A percentile compares a stretch with the other conserved stretches of the same genome.
Evolutionary conservation across 30 jellyfish, hydroid and myxozoan species (phyloP).

Genomic region (Aurelia aurita): DNA sequence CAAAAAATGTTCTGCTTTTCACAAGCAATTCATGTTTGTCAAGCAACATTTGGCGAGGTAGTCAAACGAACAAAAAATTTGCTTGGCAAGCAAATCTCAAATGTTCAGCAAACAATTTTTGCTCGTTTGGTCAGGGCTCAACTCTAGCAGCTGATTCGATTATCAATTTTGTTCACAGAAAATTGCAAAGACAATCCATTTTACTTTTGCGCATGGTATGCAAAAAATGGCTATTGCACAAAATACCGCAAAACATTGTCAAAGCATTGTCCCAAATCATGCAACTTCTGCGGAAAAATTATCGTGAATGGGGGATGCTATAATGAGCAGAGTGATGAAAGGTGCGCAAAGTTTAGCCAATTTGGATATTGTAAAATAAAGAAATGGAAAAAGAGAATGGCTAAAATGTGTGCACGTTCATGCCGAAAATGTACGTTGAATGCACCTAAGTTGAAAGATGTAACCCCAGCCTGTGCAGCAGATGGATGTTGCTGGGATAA

Average conservation of each 20-base stretch:
- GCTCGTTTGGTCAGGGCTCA: not conserved
- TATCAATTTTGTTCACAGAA: constrained; percentile 16
- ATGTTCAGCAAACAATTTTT: not conserved
- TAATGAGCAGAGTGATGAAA: constrained; percentile 40
- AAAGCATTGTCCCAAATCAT: constrained; percentile 63
- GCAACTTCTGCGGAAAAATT: constrained; percentile 68
- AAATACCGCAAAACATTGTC: constrained; percentile 37
- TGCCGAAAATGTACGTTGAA: constrained; percentile 52
- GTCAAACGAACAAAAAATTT: no score
- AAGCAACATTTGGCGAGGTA: no score
- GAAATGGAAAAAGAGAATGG: constrained; percentile 32
- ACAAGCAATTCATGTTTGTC: no score
- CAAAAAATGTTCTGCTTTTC: no score
- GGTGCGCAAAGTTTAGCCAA: constrained; percentile 28
- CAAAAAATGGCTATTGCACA: constrained; percentile 45
- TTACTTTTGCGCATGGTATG: constrained; percentile 51
- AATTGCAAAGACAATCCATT: constrained; percentile 49
- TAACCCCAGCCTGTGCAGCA: constrained; percentile 56
- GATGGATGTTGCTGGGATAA: constrained; percentile 86
- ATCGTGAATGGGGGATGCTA: constrained; percentile 51
- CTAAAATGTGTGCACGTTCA: constrained; percentile 51
- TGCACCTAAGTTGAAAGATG: constrained; percentile 38
- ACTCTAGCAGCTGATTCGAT: not conserved
- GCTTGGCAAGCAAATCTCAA: not conserved
- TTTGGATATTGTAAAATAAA: constrained; percentile 50